A percentile compares a stretch with the other conserved stretches of the same genome.
Conservation (phyloP, 2,113 vertebrate species). For the Brachypodius melanocephalos region DNA sequence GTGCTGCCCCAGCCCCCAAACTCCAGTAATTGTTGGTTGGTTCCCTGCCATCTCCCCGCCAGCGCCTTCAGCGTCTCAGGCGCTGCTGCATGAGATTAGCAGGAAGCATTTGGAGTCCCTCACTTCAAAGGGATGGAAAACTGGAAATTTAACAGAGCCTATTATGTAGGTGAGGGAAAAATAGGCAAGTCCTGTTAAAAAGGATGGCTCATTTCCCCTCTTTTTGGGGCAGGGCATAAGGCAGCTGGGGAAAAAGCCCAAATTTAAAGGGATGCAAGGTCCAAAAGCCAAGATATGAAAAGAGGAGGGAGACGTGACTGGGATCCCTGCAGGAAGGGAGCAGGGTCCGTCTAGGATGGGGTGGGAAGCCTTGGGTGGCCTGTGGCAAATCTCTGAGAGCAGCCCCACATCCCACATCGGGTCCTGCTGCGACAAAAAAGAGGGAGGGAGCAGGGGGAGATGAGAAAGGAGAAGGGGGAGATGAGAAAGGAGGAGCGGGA, state of each 20-base stretch:
- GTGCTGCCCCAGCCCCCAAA: background rate
- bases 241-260: background rate
- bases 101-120: background rate
- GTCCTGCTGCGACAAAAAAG: fast-evolving
- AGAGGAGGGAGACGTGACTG: background rate
- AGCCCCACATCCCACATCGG: background rate
- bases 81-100: background rate
- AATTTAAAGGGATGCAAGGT: background rate
- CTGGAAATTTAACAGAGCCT: background rate
- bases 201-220: background rate
- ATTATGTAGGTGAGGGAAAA: slow-evolving; percentile 16
- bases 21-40: background rate
- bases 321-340: fast-evolving
- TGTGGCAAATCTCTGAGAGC: background rate
- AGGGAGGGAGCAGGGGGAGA: background rate
- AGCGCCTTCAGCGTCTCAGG: background rate
- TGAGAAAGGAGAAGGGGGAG: background rate
- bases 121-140: slow-evolving; percentile 48
- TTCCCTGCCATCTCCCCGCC: background rate
- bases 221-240: background rate
- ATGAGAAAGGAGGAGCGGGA: background rate
- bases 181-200: background rate
- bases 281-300: background rate
- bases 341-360: background rate
- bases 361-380: background rate